These are phyloP conservation scores for Lepilemur ruficaudatus DNA, from an alignment of 2,797 vertebrate genomes.

Conservation along the genomic window DNA sequence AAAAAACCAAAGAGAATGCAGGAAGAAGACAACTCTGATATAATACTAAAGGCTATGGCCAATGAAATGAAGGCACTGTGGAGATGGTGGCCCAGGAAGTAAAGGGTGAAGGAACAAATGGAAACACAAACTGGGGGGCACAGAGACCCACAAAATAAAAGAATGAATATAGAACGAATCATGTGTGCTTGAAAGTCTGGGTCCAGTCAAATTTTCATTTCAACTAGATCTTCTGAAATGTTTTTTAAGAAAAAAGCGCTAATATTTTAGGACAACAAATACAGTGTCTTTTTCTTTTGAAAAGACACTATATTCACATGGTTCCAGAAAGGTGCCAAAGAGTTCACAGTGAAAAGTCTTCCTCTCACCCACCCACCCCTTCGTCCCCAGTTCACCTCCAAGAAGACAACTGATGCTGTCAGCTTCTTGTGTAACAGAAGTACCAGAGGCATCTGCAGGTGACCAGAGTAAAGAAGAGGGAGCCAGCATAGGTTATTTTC, in stretches of 20 bases:
- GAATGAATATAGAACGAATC: not conserved
- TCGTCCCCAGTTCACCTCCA: not conserved
- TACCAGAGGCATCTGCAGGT: not conserved
- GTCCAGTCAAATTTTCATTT: not conserved
- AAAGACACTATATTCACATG: not conserved
- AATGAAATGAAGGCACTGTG: not conserved
- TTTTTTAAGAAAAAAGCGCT: not conserved
- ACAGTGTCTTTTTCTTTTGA: not conserved
- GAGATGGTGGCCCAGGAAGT: not conserved
- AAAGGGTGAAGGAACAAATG: not conserved
- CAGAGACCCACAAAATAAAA: not conserved
- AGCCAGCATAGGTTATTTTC: not conserved
- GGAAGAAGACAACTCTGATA: not conserved
- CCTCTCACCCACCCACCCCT: too few relatives aligned
- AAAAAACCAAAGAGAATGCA: not conserved
- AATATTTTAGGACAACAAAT: not conserved
- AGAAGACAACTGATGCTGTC: not conserved
- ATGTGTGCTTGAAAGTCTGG: not conserved
- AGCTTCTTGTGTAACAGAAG: not conserved
- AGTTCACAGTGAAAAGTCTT: not conserved
- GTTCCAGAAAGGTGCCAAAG: not conserved
- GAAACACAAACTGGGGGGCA: not conserved
- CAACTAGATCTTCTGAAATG: not conserved
- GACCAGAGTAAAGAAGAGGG: not conserved
- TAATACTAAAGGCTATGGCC: not conserved